Conservation (phyloP, 1,140 invertebrate species). For the Apocrypta bakeri region DNA sequence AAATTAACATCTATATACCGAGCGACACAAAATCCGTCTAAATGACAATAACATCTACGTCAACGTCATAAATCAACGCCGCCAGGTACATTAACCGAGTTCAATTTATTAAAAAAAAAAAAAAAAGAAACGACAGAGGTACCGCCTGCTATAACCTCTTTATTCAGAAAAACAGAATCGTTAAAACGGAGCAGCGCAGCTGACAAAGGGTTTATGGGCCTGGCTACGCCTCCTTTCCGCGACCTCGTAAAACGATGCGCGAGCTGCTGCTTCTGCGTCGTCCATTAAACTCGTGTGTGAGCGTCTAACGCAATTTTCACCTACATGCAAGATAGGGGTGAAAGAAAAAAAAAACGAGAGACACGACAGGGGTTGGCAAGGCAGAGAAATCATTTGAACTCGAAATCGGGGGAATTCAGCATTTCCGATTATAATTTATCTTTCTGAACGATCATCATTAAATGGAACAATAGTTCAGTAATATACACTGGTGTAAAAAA, state of each 20-base stretch:
- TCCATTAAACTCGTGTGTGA: constrained; percentile 13
- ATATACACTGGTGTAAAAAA: no score
- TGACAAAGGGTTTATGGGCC: constrained; percentile 23
- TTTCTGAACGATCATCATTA: no score
- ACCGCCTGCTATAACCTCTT: constrained; percentile 16
- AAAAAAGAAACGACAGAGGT: background rate
- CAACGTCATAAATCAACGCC: constrained; percentile 6
- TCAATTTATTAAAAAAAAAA: constrained; percentile 2
- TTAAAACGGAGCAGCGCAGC: background rate
- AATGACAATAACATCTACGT: background rate
- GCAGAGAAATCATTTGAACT: no score
- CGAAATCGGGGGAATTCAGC: background rate
- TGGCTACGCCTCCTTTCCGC: constrained; percentile 26
- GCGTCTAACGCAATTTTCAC: constrained; percentile 38
- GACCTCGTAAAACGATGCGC: constrained; percentile 15
- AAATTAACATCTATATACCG: constrained; percentile 3
- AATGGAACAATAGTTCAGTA: no score
- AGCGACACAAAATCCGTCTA: background rate
- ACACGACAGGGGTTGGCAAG: no score
- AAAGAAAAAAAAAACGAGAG: background rate
- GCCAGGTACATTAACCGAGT: background rate
- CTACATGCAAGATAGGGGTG: background rate
- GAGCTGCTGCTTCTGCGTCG: constrained; percentile 5
- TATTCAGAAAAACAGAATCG: constrained; percentile 21
- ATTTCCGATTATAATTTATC: background rate